Conservation (phyloP, 2,888 invertebrate genomes). For the Hyles lineata region DNA sequence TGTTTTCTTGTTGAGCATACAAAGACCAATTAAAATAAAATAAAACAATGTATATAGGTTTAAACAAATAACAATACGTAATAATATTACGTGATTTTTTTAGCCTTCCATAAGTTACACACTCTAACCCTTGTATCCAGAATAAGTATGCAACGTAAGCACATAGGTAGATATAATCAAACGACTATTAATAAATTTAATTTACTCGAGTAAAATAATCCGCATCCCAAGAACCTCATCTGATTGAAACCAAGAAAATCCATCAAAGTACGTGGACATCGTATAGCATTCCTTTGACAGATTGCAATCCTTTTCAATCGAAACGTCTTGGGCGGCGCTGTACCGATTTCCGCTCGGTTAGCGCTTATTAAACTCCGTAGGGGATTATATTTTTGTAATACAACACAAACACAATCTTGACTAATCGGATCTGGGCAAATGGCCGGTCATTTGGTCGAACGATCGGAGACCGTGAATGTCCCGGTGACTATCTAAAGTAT, state of each 20-base stretch:
- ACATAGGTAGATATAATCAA: background rate
- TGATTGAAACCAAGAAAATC: conserved; percentile 73
- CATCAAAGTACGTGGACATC: conserved; percentile 62
- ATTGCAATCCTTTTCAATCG: conserved; percentile 73
- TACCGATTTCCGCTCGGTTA: conserved; percentile 55
- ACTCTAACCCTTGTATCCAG: background rate
- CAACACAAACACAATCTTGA: conserved; percentile 81
- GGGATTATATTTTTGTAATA: conserved; percentile 80
- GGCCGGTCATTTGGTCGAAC: conserved; percentile 80
- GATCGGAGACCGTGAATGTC: conserved; percentile 76
- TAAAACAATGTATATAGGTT: too few relatives aligned
- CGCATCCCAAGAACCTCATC: conserved; percentile 59
- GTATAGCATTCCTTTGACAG: conserved; percentile 72
- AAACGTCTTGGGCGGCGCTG: conserved; percentile 48
- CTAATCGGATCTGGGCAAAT: conserved; percentile 83
- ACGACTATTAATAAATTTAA: conserved; percentile 31
- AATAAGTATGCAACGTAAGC: background rate
- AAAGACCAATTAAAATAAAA: too few relatives aligned
- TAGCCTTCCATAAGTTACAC: background rate
- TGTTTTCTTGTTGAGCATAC: too few relatives aligned
- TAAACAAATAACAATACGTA: too few relatives aligned
- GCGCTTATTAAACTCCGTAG: conserved; percentile 55
- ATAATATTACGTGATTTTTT: conserved; percentile 7
- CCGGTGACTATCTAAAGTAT: conserved; percentile 83
- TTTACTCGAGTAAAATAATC: conserved; percentile 70